Conservation (phyloP, 2,113 vertebrate genomes). For the Rafetus swinhoei region DNA sequence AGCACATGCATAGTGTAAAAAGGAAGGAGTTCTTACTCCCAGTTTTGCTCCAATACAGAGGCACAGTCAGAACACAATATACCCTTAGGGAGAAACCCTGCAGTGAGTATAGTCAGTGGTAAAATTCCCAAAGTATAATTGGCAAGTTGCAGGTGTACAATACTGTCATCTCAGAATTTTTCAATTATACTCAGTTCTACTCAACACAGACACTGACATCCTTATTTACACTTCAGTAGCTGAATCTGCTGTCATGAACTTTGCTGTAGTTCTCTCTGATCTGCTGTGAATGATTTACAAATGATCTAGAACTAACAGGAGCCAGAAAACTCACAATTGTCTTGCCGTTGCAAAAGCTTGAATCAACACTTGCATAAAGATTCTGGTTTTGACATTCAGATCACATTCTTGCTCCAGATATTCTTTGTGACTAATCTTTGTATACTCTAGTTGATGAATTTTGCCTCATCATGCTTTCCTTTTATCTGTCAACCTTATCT, state of each 20-base stretch:
- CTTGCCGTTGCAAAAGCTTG: not conserved
- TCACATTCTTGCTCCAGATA: not conserved
- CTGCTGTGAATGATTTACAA: rapidly evolving
- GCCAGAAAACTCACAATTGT: rapidly evolving
- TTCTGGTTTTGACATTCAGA: not conserved
- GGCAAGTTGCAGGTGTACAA: not conserved
- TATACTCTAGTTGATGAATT: not conserved
- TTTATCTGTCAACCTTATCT: not conserved
- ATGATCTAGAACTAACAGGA: rapidly evolving
- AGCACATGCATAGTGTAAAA: not conserved
- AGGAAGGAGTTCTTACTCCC: not conserved
- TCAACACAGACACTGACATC: not conserved
- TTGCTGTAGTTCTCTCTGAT: not conserved
- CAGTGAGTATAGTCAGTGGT: rapidly evolving
- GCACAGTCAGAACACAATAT: rapidly evolving
- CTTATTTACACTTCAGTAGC: not conserved
- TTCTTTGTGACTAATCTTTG: slow-evolving; percentile 11
- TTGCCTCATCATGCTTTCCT: not conserved
- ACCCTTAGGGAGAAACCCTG: rapidly evolving
- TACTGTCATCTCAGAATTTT: not conserved
- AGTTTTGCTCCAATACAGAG: rapidly evolving
- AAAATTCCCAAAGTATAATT: not conserved
- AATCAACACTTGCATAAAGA: not conserved
- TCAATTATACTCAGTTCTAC: not conserved
- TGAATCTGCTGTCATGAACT: rapidly evolving